Evolutionary conservation across 2,888 invertebrate genomes (phyloP).

Genomic region (Globia sparganii): DNA sequence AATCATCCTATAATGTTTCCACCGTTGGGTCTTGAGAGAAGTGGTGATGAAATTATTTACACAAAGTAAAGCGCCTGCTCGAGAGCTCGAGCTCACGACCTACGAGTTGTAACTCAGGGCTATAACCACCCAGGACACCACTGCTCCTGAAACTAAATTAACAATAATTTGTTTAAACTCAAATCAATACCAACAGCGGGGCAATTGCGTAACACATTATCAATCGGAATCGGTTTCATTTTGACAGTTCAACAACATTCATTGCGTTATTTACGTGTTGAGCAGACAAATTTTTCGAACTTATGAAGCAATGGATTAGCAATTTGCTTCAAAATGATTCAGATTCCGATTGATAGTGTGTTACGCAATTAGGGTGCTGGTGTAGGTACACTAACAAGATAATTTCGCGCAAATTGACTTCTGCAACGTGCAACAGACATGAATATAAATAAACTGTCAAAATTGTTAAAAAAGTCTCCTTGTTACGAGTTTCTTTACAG

Average conservation of each 20-base stretch:
- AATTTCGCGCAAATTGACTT: background rate
- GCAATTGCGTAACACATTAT: too few relatives aligned
- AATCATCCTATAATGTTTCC: background rate
- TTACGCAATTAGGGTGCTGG: too few relatives aligned
- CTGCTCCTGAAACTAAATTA: background rate
- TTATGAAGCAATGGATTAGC: too few relatives aligned
- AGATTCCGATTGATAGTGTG: too few relatives aligned
- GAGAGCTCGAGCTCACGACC: background rate
- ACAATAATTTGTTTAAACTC: too few relatives aligned
- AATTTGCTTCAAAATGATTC: too few relatives aligned
- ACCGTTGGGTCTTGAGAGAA: background rate
- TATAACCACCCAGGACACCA: background rate
- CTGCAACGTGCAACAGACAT: background rate
- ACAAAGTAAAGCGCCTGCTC: background rate
- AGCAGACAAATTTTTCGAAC: too few relatives aligned
- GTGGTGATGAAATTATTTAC: background rate
- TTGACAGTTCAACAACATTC: too few relatives aligned
- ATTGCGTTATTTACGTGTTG: too few relatives aligned
- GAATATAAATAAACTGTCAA: background rate
- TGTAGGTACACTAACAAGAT: too few relatives aligned
- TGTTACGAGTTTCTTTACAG: background rate
- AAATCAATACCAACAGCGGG: background rate
- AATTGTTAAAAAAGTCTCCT: background rate
- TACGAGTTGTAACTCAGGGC: background rate
- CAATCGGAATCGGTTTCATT: too few relatives aligned